Percentiles rank a stretch among this genome's conserved stretches.
phyloP scores from a whole-genome alignment of 2,797 vertebrate species.

The Perodicticus potto region DNA sequence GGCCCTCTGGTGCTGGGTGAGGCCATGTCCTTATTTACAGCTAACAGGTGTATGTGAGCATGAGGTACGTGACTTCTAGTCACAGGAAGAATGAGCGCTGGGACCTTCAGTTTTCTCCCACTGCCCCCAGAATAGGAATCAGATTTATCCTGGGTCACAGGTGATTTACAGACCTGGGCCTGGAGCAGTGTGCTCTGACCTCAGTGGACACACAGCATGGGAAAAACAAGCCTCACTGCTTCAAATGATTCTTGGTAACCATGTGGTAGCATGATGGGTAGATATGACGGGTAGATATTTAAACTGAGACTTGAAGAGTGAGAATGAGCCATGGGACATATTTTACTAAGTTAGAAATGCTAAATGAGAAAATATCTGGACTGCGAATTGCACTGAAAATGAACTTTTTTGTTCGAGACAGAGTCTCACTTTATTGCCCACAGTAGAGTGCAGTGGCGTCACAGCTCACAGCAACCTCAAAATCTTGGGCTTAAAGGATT shows the following conservation, averaged over 20 bases:
- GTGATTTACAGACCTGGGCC: not conserved
- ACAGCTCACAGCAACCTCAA: no score
- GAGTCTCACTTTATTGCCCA: no score
- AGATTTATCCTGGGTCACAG: not conserved
- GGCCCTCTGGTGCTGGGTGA: fast-evolving
- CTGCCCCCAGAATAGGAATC: not conserved
- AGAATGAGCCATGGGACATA: not conserved
- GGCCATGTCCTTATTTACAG: not conserved
- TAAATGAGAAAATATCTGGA: not conserved
- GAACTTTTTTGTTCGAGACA: not conserved
- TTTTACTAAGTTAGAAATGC: not conserved
- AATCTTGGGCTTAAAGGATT: no score
- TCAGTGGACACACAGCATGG: not conserved
- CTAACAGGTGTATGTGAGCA: not conserved
- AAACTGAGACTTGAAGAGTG: not conserved
- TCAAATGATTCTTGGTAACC: not conserved
- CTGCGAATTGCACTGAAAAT: not conserved
- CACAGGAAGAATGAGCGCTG: not conserved
- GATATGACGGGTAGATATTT: not conserved
- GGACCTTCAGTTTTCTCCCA: not conserved
- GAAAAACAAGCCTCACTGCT: not conserved
- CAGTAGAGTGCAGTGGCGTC: no score
- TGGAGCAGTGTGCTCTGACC: not conserved
- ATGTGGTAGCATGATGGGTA: not conserved
- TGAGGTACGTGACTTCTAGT: no score